Base-by-base conservation (phyloP, 1,140 invertebrate species). In the Hermatobates lingyangjiaoensis region DNA sequence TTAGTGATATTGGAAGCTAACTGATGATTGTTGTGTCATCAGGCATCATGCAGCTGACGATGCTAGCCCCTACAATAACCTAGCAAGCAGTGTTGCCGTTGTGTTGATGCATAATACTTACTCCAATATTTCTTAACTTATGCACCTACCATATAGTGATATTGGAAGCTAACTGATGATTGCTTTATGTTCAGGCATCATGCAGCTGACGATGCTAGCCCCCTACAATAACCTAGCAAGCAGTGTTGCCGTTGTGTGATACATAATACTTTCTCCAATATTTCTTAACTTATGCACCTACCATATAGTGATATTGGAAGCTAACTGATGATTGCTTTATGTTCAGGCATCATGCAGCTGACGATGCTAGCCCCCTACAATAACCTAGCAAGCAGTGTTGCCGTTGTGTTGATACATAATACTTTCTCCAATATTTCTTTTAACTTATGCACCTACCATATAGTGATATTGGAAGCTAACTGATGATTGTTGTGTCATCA, bases 41-140 rank as follows among this genome's bases (percentile, higher is more conserved):
- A 74, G 72, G 72, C 52, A 73, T 74, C 52, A 70, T 74, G 66
- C 72, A 74, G 60, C 61, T 75, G 44, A 70, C 71, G 18, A 68
- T 73, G 60, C 61, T 74, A 56, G 72, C 21, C 72, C 72, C 28
- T 72, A 72, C 56, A 72, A 68, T 60, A 74, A 74, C 59, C 62
- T 76, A 50, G 72, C 74, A 14, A 69, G 48, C 10, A 73, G 72
- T 0, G n/a, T n/a, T n/a, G n/a, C n/a, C n/a, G n/a, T n/a, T n/a
- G n/a, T n/a, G n/a, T 50, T 48, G 47, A 50, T 14, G 10, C 10
- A 12, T 7, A 25, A 12, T 21, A 45, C n/a, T 20, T 12, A 45
- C 7, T 15, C 10, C 48, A 12, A 15, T 50, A 50, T 50, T 46
- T 25, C 10, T 14, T 14, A 20, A 15, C 14, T 48, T 15, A 44